phyloP scores from a whole-genome alignment of 2,888 invertebrate genomes.

The Hymenopus coronatus region DNA sequence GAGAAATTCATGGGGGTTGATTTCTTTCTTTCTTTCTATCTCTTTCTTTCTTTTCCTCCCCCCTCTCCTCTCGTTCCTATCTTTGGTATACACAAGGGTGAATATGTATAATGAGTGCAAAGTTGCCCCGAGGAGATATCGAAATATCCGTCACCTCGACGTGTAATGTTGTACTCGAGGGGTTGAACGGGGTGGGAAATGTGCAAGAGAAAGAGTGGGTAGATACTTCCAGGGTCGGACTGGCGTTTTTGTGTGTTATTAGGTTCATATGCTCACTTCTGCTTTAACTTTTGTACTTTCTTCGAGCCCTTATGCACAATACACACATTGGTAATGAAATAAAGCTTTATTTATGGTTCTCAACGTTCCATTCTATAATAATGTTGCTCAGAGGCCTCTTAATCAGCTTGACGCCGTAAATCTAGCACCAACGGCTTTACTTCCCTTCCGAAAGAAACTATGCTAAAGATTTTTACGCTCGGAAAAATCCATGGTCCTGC shows the following conservation, averaged over 20 bases:
- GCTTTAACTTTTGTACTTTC: no score
- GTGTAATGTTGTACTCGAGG: background rate
- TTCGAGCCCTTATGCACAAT: no score
- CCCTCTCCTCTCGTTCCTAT: background rate
- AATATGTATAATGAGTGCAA: conserved; percentile 17
- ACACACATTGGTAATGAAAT: no score
- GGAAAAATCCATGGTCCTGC: no score
- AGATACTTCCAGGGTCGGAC: background rate
- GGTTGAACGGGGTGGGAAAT: background rate
- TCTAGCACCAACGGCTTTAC: no score
- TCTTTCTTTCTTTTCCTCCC: background rate
- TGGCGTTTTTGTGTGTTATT: background rate
- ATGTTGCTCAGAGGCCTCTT: no score
- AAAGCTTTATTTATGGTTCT: no score
- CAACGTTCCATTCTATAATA: no score
- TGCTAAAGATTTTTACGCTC: no score
- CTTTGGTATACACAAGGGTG: conserved; percentile 12
- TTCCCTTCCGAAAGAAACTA: no score
- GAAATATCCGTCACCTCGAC: background rate
- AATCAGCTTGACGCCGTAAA: no score
- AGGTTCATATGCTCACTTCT: background rate
- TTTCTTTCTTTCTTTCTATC: background rate
- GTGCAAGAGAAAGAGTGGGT: background rate
- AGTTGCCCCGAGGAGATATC: conserved; percentile 13
- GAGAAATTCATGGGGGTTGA: conserved; percentile 18